Conservation (phyloP, 64 coral and sea anemone species). For the Cladopsammia gracilis region DNA sequence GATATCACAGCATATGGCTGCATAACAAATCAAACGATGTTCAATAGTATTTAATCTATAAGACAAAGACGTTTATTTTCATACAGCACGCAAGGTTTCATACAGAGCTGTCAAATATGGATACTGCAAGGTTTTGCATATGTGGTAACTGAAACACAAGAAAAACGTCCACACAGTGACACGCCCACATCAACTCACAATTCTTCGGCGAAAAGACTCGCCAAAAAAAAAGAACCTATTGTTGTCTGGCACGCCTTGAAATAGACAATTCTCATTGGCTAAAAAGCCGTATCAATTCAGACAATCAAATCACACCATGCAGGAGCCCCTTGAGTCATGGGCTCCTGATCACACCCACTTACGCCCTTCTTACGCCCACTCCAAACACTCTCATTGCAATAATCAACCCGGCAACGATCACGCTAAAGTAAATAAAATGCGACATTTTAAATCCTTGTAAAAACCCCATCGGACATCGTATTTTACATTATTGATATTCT, state of each 20-base stretch:
- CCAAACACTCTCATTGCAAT: background rate
- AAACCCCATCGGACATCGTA: too few species aligned
- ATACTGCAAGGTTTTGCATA: conserved; percentile 35
- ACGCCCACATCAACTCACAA: too few species aligned
- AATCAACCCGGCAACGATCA: background rate
- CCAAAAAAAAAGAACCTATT: background rate
- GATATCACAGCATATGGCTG: too few species aligned
- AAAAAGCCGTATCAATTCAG: background rate
- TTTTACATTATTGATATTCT: too few species aligned
- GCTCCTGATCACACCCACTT: too few species aligned
- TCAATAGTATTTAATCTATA: background rate
- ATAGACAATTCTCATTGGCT: background rate
- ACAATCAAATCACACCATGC: background rate
- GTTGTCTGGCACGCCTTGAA: conserved; percentile 4
- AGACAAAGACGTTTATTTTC: conserved; percentile 44
- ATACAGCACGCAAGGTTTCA: conserved; percentile 24
- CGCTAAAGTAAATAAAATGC: background rate
- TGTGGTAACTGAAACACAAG: background rate
- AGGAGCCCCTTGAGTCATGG: too few species aligned
- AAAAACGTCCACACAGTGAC: background rate
- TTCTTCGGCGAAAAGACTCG: too few species aligned
- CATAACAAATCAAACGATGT: too few species aligned
- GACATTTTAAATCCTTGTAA: too few species aligned
- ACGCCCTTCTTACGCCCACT: background rate
- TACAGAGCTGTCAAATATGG: background rate